Evolutionary conservation across 1,140 invertebrate species (phyloP).

Genomic region (Homalodisca vitripennis): DNA sequence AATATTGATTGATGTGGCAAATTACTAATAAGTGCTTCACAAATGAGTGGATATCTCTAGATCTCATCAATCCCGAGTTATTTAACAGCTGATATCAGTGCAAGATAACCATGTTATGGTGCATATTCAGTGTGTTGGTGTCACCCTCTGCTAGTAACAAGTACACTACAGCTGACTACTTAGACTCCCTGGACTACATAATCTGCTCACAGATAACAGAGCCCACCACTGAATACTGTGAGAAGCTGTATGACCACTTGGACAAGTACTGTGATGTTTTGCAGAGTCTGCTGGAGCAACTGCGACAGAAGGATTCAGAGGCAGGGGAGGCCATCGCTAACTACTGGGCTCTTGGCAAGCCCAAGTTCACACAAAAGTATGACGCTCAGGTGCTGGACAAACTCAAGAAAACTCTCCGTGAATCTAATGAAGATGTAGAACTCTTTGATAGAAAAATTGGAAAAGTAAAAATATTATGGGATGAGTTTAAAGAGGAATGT

Average conservation of each 20-base stretch:
- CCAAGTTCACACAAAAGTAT: not conserved
- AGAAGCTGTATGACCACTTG: not conserved
- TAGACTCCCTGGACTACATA: not conserved
- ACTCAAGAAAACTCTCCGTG: not conserved
- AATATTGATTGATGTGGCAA: no score
- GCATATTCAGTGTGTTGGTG: no score
- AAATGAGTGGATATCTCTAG: no score
- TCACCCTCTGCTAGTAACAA: no score
- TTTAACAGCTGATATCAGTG: no score
- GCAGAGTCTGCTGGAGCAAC: not conserved
- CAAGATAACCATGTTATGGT: no score
- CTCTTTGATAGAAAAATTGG: not conserved
- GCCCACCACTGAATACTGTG: not conserved
- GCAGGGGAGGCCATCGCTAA: not conserved
- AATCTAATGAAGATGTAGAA: not conserved
- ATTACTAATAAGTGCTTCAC: no score
- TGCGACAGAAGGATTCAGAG: not conserved
- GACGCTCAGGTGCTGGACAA: not conserved
- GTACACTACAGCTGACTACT: constrained; percentile 6
- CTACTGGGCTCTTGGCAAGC: constrained; percentile 6
- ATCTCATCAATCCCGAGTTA: no score
- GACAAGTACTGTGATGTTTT: not conserved
- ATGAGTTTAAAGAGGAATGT: constrained; percentile 6
- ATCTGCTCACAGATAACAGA: not conserved
- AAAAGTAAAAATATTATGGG: not conserved